Base-by-base conservation (phyloP, 2,888 invertebrate genomes). In the Thymelicus sylvestris region DNA sequence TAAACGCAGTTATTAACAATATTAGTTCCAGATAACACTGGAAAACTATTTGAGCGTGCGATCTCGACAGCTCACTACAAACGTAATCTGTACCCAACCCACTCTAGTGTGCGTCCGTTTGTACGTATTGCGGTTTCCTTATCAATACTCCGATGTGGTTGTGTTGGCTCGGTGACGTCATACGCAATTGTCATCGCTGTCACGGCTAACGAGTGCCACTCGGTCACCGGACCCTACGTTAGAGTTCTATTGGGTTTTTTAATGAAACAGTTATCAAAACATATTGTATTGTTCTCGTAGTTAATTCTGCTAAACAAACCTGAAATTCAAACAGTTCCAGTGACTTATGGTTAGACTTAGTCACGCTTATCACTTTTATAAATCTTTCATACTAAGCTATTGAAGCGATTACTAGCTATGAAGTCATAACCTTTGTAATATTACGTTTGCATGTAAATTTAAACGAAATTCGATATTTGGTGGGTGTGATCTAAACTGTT, bases 151-250 rank as follows among this genome's bases (percentile, higher is more conserved):
- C 72, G 72, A 74, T 74, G 72, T 71, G 75, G 73, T 74, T 74
- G 80, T 79, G 79, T 83, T 55, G 80, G 78, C 79, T 73, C 75
- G 82, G 73, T 93, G 92, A 93, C 93, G 93, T 93, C 92, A 93
- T 81, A 78, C 83, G 75, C 81, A 87, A 91, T 92, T 93, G 92
- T 92, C 92, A 90, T 86, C 86, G 87, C 86, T 89, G 89, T 89
- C 91, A 91, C 82, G 91, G 92, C 87, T 90, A 91, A 90, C 69
- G 69, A 89, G 88, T 79, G 81, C 76, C 82, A 86, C 83, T 87
- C 84, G 83, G 86, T 86, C 86, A 85, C 85, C 83, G 82, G 81
- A 79, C 79, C 78, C 78, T 77, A 67, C 38, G 55, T 12, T 19
- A 55, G 52, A 62, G 55, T 48, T 71, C 65, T 44, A 66, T 61